A percentile compares a stretch with the other conserved stretches of the same genome.
Conservation (phyloP, 2,797 vertebrate genomes). For the Pogoniulus pusillus region DNA sequence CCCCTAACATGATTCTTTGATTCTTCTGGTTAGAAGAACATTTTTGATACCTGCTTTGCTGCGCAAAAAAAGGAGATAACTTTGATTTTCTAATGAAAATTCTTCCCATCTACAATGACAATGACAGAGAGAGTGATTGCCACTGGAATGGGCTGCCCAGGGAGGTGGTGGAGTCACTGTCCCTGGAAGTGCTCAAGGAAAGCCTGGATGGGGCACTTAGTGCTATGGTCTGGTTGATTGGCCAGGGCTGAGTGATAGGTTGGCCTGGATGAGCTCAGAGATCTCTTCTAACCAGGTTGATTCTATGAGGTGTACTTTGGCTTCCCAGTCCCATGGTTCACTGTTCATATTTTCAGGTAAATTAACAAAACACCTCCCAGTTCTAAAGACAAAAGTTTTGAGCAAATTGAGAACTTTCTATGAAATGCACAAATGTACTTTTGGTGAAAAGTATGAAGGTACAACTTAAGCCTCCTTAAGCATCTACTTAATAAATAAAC, state of each 20-base stretch:
- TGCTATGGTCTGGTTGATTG: no score
- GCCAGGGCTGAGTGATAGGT: no score
- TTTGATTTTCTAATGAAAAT: neutral
- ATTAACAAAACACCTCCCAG: neutral
- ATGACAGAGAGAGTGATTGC: no score
- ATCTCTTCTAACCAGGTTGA: no score
- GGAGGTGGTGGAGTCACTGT: no score
- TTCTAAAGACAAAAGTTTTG: neutral
- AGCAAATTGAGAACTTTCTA: neutral
- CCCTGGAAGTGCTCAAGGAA: no score
- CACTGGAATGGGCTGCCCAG: no score
- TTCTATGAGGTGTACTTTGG: neutral
- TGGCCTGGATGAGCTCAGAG: no score
- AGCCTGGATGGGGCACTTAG: no score
- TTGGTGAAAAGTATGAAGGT: neutral
- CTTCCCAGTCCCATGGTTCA: neutral
- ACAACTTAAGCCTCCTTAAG: neutral
- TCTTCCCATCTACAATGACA: neutral
- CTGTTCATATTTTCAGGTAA: neutral
- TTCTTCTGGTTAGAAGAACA: neutral
- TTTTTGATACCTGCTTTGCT: neutral
- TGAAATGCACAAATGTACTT: neutral
- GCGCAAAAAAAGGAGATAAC: neutral
- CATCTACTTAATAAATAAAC: neutral
- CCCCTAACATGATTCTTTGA: no score